These are phyloP conservation scores for Acrocyrtus sp. DNA, from an alignment of 2,888 invertebrate genomes.

Conservation along the genomic window DNA sequence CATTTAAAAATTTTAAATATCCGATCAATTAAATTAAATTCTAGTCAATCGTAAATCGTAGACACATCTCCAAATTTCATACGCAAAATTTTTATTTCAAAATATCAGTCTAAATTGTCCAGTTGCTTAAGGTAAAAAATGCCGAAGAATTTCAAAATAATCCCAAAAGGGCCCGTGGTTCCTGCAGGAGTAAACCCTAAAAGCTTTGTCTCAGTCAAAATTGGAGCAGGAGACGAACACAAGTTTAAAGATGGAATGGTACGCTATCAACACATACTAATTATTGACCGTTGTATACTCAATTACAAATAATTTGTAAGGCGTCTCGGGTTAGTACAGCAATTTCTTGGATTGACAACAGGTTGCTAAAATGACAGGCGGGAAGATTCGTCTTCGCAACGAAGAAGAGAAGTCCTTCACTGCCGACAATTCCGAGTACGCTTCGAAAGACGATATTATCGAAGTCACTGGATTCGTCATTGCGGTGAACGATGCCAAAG, in stretches of 20 bases:
- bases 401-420: constrained; percentile 48
- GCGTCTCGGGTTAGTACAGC: too few species aligned
- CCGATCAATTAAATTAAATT: too few species aligned
- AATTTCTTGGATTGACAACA: too few species aligned
- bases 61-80: too few species aligned
- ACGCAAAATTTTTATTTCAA: too few species aligned
- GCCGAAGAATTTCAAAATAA: constrained; percentile 40
- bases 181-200: constrained; percentile 53
- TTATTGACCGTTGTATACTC: too few species aligned
- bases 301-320: too few species aligned
- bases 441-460: constrained; percentile 54
- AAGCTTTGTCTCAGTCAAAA: constrained; percentile 51
- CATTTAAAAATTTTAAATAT: too few species aligned
- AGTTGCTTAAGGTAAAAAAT: too few species aligned
- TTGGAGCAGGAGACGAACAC: constrained; percentile 18
- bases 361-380: constrained; percentile 54
- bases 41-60: too few species aligned
- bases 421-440: constrained; percentile 40
- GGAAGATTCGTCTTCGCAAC: constrained; percentile 55
- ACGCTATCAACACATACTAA: too few species aligned
- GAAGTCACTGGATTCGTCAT: constrained; percentile 25
- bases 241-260: constrained; percentile 50
- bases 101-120: too few species aligned
- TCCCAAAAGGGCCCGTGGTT: constrained; percentile 33
- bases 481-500: constrained; percentile 48